phyloP scores from a whole-genome alignment of 1,140 invertebrate genomes.

The Cyphomyrmex costatus region DNA sequence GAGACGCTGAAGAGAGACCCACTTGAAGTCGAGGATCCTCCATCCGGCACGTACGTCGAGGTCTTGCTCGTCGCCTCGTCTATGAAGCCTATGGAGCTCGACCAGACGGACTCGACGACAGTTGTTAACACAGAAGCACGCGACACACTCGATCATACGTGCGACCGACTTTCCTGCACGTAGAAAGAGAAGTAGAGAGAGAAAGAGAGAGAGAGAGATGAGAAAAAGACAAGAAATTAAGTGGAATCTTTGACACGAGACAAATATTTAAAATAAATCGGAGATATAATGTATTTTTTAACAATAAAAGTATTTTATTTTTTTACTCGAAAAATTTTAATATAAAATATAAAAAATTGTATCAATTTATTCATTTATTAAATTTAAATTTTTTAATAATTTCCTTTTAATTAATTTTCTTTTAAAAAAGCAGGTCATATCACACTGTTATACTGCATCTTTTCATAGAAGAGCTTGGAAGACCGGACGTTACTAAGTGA shows the following conservation, averaged over 20 bases:
- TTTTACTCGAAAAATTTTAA: background rate
- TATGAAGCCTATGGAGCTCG: slow-evolving; percentile 58
- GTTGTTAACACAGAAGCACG: slow-evolving; percentile 64
- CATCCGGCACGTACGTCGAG: slow-evolving; percentile 65
- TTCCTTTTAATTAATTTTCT: slow-evolving; percentile 9
- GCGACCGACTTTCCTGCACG: slow-evolving; percentile 43
- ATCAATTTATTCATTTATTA: slow-evolving; percentile 5
- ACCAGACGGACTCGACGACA: slow-evolving; percentile 65
- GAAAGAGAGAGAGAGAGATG: background rate
- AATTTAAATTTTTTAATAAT: slow-evolving; percentile 5
- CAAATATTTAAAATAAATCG: slow-evolving; percentile 18
- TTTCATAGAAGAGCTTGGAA: background rate
- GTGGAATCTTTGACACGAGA: background rate
- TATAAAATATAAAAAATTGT: background rate
- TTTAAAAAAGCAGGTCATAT: background rate
- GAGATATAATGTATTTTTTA: background rate
- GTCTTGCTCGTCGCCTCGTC: slow-evolving; percentile 46
- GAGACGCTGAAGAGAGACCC: slow-evolving; percentile 61
- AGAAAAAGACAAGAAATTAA: background rate
- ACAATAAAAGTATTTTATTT: slow-evolving; percentile 7
- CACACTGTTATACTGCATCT: background rate
- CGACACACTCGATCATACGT: slow-evolving; percentile 59
- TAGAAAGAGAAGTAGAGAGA: slow-evolving; percentile 8
- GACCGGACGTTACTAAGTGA: slow-evolving; percentile 4
- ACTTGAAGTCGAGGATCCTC: slow-evolving; percentile 67